Conservation (phyloP, 2,888 invertebrate species). For the Belgica antarctica region DNA sequence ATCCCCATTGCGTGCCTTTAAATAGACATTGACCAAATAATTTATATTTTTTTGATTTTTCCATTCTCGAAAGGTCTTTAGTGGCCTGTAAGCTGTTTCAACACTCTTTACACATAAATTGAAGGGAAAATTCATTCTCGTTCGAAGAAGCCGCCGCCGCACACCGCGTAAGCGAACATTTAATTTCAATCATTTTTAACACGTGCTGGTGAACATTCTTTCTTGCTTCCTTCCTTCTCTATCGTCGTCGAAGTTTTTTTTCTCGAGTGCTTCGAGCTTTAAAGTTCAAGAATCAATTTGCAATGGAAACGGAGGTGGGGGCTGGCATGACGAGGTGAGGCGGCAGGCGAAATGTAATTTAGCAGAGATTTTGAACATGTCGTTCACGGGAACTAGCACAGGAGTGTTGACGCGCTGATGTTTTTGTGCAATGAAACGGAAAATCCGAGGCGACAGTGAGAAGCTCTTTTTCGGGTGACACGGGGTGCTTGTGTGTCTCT, state of each 20-base stretch:
- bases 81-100: not conserved
- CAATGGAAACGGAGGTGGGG: not conserved
- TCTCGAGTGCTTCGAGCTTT: conserved; percentile 8
- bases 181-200: conserved; percentile 23
- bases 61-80: not conserved
- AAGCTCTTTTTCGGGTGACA: too few relatives aligned
- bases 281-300: conserved; percentile 17
- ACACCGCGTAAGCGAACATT: conserved; percentile 10
- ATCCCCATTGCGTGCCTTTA: conserved; percentile 23
- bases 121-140: not conserved
- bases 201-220: conserved; percentile 1
- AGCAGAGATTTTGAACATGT: not conserved
- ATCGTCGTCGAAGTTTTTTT: not conserved
- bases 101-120: not conserved
- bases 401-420: not conserved
- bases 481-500: too few relatives aligned
- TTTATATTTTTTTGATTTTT: not conserved
- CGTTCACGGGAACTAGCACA: too few relatives aligned
- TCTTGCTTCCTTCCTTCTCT: too few relatives aligned
- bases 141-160: not conserved
- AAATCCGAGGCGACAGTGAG: not conserved
- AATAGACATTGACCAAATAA: conserved; percentile 27
- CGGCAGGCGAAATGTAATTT: conserved; percentile 2
- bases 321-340: not conserved
- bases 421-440: not conserved